Evolutionary conservation across 35 echinoderm and acorn worm genomes (phyloP).

Genomic region (Eucidaris tribuloides): DNA sequence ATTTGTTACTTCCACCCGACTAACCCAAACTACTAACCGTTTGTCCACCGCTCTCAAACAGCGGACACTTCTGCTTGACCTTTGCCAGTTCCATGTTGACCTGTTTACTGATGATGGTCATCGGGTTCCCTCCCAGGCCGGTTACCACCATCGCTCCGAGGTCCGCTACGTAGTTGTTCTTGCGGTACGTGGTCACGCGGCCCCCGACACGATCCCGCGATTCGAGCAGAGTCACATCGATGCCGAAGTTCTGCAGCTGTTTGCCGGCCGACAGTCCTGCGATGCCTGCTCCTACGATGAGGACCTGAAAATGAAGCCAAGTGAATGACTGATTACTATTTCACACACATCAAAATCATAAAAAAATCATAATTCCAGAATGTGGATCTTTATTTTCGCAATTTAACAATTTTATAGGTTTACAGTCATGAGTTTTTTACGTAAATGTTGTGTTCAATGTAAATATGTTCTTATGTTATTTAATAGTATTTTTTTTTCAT

Average conservation of each 20-base stretch:
- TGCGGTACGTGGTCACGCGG: conserved; percentile 90
- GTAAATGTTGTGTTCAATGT: too few species aligned
- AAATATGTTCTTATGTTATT: too few species aligned
- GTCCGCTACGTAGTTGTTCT: conserved; percentile 91
- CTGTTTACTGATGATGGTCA: conserved; percentile 98
- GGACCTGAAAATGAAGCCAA: background rate
- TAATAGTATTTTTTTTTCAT: too few species aligned
- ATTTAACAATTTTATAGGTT: too few species aligned
- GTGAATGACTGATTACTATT: too few species aligned
- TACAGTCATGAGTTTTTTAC: too few species aligned
- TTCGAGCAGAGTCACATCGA: conserved; percentile 92
- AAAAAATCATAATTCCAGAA: too few species aligned
- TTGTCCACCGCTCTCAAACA: conserved; percentile 87
- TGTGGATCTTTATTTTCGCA: too few species aligned
- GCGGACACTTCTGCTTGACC: conserved; percentile 97
- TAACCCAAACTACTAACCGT: too few species aligned
- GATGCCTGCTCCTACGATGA: conserved; percentile 80
- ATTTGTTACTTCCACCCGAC: too few species aligned
- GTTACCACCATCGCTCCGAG: conserved; percentile 98
- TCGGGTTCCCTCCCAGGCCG: conserved; percentile 91
- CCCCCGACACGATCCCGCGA: conserved; percentile 92
- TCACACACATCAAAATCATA: too few species aligned
- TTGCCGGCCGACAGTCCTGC: conserved; percentile 86
- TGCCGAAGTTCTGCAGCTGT: conserved; percentile 92
- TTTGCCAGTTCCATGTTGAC: conserved; percentile 97